A percentile compares a stretch with the other conserved stretches of the same genome.
Conservation (phyloP, 2,797 vertebrate species). For the Enteromius anoplus region DNA sequence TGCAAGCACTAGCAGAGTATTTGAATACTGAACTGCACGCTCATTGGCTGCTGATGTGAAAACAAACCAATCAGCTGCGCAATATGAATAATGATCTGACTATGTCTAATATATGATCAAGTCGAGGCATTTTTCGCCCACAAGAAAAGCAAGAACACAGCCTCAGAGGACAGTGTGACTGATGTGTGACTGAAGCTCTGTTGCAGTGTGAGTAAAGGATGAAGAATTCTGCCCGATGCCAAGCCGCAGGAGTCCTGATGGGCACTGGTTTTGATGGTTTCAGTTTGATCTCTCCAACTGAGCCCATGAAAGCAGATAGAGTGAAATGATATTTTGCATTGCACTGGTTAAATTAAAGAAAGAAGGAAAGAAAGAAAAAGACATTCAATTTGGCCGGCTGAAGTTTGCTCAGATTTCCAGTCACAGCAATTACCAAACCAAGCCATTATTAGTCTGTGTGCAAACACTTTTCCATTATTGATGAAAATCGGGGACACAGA, state of each 20-base stretch:
- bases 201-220: conserved; percentile 35
- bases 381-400: not conserved
- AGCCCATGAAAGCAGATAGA: not conserved
- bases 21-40: no score
- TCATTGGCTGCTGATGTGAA: no score
- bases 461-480: not conserved
- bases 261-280: conserved; percentile 39
- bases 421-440: not conserved
- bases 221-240: conserved; percentile 36
- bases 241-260: conserved; percentile 35
- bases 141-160: conserved; percentile 47
- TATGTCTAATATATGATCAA: conserved; percentile 2
- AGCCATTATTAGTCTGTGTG: conserved; percentile 7
- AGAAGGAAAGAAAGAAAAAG: not conserved
- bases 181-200: conserved; percentile 45
- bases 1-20: no score
- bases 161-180: conserved; percentile 43
- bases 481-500: not conserved
- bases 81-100: no score
- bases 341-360: not conserved
- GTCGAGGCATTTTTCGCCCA: not conserved
- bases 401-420: not conserved
- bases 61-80: no score
- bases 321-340: not conserved
- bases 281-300: conserved; percentile 42